Evolutionary conservation across 1,140 invertebrate genomes (phyloP), one percentile per base, ranked within the genome.

Genomic region (Drosophila athabasca): DNA sequence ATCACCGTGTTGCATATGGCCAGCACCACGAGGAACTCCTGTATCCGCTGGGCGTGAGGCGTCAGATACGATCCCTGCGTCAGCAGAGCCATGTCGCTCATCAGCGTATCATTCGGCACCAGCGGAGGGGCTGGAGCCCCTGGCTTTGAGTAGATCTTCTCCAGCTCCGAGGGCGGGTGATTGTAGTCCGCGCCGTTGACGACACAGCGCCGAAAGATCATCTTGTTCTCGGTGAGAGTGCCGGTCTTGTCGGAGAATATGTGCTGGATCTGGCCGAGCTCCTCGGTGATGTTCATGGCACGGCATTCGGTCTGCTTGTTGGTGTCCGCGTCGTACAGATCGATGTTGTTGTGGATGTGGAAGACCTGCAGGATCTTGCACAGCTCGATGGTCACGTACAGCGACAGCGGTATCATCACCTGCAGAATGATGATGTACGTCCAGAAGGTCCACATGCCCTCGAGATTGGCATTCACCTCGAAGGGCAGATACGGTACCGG

Each of bases 171-270:
- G 4, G 95, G 94, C 22, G 94, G 94, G 90, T 97, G 96, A 77
- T 96, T 95, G 78, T 98, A 99, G 92, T 99, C 97, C 6, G 96
- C 94, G 0, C 97, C 97, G 24, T 95, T 96, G 11, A 99, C 96
- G 0, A 96, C 95, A 91, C 98, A 99, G 50, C 96, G 93, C 46
- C 97, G 93, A 92, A 99, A 99, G 62, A 98, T 94, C 98, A 99
- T 99, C 92, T 97, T 96, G 91, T 99, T 99, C 92, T 99, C 98
- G 7, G 98, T 99, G 15, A 99, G 92, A 2, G 98, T 99, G 6
- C 98, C 98, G 2, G 98, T 99, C 92, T 99, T 99, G 91, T 99
- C 98, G 8, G 97, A 99, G 93, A 99, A 99, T 49, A 99, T 94
- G 90, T 99, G 99, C 87, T 98, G 96, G 26, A 99, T 95, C 93